phyloP scores from a whole-genome alignment of 2,888 invertebrate species.

The Tiphia femorata region DNA sequence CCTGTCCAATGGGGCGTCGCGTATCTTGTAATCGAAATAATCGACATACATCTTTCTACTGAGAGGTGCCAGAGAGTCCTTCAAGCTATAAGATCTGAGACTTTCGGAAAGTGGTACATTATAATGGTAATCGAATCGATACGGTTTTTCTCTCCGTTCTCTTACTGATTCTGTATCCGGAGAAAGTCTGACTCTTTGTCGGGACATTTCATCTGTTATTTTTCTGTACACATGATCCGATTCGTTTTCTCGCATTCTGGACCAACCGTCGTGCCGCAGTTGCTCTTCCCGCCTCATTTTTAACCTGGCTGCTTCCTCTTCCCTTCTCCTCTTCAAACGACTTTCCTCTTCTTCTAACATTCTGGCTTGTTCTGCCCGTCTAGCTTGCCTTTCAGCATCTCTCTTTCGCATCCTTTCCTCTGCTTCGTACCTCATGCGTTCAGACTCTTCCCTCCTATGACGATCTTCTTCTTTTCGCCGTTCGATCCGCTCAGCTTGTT shows the following conservation, averaged over 20 bases:
- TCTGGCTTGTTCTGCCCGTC: slow-evolving; percentile 41
- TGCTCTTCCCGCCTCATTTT: slow-evolving; percentile 62
- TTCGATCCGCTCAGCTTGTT: slow-evolving; percentile 61
- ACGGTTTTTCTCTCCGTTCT: slow-evolving; percentile 22
- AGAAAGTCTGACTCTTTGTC: slow-evolving; percentile 6
- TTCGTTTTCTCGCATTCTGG: slow-evolving; percentile 44
- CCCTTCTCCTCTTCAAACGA: slow-evolving; percentile 27
- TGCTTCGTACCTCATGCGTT: slow-evolving; percentile 53
- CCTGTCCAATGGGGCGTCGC: slow-evolving; percentile 30
- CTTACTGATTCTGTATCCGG: slow-evolving; percentile 27
- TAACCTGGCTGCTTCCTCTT: slow-evolving; percentile 56
- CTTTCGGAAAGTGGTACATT: slow-evolving; percentile 27
- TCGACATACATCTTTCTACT: slow-evolving; percentile 30
- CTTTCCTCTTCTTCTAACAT: slow-evolving; percentile 31
- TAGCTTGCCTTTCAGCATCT: slow-evolving; percentile 34
- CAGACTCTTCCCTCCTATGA: slow-evolving; percentile 23
- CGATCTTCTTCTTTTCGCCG: slow-evolving; percentile 57
- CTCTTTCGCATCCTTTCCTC: slow-evolving; percentile 54
- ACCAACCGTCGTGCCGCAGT: slow-evolving; percentile 27
- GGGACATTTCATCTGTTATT: slow-evolving; percentile 14
- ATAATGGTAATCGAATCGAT: slow-evolving; percentile 25
- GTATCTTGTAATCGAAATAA: slow-evolving; percentile 37
- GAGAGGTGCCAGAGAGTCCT: slow-evolving; percentile 32
- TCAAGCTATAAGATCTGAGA: slow-evolving; percentile 42
- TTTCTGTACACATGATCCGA: slow-evolving; percentile 26